Evolutionary conservation across 2,888 invertebrate genomes (phyloP).

Genomic region (Rhogogaster chlorosoma): DNA sequence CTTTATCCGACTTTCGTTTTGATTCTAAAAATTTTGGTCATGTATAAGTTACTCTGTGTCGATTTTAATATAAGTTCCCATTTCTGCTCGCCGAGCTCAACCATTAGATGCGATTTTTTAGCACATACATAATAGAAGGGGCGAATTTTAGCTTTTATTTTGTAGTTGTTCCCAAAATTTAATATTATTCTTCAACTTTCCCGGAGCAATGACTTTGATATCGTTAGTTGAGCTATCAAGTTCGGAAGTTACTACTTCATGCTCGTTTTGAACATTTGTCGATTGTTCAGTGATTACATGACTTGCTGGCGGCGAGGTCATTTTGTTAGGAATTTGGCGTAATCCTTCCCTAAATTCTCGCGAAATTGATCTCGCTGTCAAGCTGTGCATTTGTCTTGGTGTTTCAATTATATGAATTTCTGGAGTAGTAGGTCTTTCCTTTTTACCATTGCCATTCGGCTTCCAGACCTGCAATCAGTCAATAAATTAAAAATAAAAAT

Average conservation of each 20-base stretch:
- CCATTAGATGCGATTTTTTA: slow-evolving; percentile 2
- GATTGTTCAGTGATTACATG: slow-evolving; percentile 60
- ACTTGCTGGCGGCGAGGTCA: slow-evolving; percentile 63
- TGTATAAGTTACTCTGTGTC: background rate
- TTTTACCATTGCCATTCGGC: slow-evolving; percentile 57
- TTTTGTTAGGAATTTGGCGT: slow-evolving; percentile 69
- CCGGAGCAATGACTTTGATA: slow-evolving; percentile 66
- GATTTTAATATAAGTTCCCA: background rate
- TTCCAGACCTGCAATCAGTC: slow-evolving; percentile 57
- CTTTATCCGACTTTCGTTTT: background rate
- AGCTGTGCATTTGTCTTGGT: slow-evolving; percentile 83
- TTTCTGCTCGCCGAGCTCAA: slow-evolving; percentile 3
- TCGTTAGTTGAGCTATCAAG: slow-evolving; percentile 60
- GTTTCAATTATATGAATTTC: slow-evolving; percentile 73
- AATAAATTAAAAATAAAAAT: slow-evolving; percentile 20
- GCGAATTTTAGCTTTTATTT: slow-evolving; percentile 61
- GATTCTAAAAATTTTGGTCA: background rate
- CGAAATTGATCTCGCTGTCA: slow-evolving; percentile 90
- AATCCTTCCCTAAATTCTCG: slow-evolving; percentile 87
- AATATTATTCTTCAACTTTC: slow-evolving; percentile 73
- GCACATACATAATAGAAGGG: background rate
- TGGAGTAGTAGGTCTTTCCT: slow-evolving; percentile 70
- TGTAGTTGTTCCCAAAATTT: slow-evolving; percentile 75
- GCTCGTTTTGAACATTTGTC: slow-evolving; percentile 54
- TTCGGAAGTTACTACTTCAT: slow-evolving; percentile 57